Evolutionary conservation across 1,140 invertebrate genomes (phyloP), one percentile per base, ranked within the genome.

Genomic region (Drosophila nigrodunni): DNA sequence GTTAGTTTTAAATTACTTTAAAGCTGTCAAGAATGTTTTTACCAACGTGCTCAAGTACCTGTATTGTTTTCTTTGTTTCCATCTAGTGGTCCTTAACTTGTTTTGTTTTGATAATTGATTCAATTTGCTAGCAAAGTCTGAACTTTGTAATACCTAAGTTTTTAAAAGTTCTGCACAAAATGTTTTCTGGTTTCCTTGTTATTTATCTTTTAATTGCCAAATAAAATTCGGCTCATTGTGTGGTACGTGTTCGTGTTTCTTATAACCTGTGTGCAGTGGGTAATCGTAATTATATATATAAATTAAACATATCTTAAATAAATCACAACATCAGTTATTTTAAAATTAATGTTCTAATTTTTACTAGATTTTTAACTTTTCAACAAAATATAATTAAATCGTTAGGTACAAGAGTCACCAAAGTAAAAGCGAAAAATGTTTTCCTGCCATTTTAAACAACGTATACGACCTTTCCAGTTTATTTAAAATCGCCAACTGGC

Each of bases 1-100:
- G 25, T 52, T 54, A 61, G 47, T 62, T 70, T 70, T 70, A 41
- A 70, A 62, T 54, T 70, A 34, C 37, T 37, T 44, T 52, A 54
- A 70, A 70, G 47, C 57, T 69, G 66, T 44, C 66, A 61, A 30
- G 13, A 39, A 52, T 50, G 37, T 52, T 21, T 62, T 52, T 30
- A 7, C 10, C 30, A 7, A 62, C 46, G 44, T 60, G 44, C 2
- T 18, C 46, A 47, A 34, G 49, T 34, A 34, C 49, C 6, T 34
- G 25, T 34, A 7, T 21, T 35, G 9, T 46, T 55, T 46, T 9
- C 4, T 11, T 6, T 35, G 8, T 3, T 44, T 10, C 9, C 11
- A 3, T 3, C 39, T 41, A 11, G 10, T 30, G 25, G 25, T 30
- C 3, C 39, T 41, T 41, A 41, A 41, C 10, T n/a, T 41, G 9